Percentiles rank a stretch among this genome's conserved stretches.
Conservation (phyloP, 2,113 vertebrate genomes). For the Cepphus grylle region DNA sequence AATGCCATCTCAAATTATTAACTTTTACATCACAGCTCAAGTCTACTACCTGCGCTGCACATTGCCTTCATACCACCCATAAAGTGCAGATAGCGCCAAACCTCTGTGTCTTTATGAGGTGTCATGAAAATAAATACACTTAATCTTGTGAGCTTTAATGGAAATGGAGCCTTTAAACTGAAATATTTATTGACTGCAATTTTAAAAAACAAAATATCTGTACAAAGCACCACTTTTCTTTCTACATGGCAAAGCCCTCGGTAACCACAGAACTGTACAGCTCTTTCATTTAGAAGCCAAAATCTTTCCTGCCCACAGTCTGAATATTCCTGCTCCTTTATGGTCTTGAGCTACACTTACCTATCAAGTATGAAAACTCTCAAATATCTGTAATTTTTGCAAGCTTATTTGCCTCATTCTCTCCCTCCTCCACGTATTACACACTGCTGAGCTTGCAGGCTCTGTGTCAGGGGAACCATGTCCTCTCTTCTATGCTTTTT, state of each 20-base stretch:
- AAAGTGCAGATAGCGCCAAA: background rate
- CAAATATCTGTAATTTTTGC: background rate
- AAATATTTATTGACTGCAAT: background rate
- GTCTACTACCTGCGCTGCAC: background rate
- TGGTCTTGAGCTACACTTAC: background rate
- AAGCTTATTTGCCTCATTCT: background rate
- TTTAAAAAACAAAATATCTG: background rate
- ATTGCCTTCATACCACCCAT: background rate
- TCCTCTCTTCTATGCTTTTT: background rate
- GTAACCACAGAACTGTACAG: background rate
- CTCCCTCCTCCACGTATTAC: background rate
- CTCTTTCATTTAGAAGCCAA: background rate
- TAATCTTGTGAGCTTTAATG: background rate
- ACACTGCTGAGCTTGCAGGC: background rate
- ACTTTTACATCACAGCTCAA: background rate
- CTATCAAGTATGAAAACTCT: background rate
- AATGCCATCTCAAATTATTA: background rate
- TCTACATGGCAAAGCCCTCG: background rate
- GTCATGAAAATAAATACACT: background rate
- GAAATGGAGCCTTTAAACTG: background rate
- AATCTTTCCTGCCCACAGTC: background rate
- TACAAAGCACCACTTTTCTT: background rate
- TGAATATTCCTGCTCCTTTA: background rate
- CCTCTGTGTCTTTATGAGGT: background rate
- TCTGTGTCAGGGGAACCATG: background rate